Evolutionary conservation across 2,888 invertebrate species (phyloP).

Genomic region (Ypsolopha scabrella): DNA sequence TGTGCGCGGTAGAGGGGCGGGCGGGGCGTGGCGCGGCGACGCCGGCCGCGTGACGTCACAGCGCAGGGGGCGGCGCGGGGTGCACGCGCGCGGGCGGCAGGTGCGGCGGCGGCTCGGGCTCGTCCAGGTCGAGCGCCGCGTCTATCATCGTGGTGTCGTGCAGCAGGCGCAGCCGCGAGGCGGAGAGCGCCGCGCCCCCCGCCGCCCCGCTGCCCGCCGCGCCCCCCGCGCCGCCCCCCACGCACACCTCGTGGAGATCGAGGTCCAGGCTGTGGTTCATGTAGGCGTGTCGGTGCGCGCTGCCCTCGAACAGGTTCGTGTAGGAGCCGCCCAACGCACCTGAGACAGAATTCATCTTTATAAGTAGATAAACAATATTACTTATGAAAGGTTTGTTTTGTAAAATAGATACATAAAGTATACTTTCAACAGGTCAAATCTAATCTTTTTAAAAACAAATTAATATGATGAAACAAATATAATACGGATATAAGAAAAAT

Average conservation of each 20-base stretch:
- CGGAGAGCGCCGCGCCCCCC: conserved; percentile 51
- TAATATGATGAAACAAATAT: no score
- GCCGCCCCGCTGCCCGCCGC: conserved; percentile 10
- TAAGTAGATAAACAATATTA: no score
- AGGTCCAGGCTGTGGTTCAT: conserved; percentile 43
- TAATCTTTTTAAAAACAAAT: no score
- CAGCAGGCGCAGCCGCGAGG: conserved; percentile 80
- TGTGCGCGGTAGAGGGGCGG: background rate
- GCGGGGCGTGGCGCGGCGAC: conserved; percentile 11
- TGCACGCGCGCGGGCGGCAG: conserved; percentile 15
- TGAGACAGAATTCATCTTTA: conserved; percentile 3
- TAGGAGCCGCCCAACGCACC: conserved; percentile 24
- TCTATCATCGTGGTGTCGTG: conserved; percentile 93
- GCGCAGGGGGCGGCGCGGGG: conserved; percentile 13
- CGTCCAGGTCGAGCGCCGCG: conserved; percentile 89
- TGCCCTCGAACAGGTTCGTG: conserved; percentile 21
- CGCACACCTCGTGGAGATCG: conserved; percentile 13
- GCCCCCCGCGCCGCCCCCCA: conserved; percentile 9
- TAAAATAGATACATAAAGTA: no score
- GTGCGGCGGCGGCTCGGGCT: conserved; percentile 70
- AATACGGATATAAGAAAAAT: no score
- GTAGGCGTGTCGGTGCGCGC: conserved; percentile 42
- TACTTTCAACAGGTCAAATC: background rate
- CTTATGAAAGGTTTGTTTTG: no score
- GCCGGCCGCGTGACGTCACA: conserved; percentile 10